Evolutionary conservation across 2,888 invertebrate species (phyloP), one percentile per base, ranked within the genome.

Genomic region (Conus canariensis): DNA sequence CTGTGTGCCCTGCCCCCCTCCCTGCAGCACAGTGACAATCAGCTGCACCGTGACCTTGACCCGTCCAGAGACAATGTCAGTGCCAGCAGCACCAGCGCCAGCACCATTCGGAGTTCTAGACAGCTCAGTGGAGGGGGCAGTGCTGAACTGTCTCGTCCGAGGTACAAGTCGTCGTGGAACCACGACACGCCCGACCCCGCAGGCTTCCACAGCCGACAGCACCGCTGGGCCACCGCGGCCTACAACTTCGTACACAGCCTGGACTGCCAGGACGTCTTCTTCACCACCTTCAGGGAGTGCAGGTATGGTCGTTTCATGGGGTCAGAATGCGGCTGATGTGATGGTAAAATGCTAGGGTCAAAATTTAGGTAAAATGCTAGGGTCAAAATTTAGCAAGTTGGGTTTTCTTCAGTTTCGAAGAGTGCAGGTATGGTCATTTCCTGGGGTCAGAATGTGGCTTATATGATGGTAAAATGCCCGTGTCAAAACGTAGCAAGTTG

Each of bases 221-320:
- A 93, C 16, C 93, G 93, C 59, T 96, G 96, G 96, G 95, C 95
- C 0, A 93, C 95, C 70, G 94, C 94, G 5, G 96, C 96, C 5
- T 95, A 91, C 90, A 92, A 92, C 25, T 95, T 93, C 90, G 91
- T 96, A 22, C 92, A 92, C 30, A 92, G 88, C 25, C 87, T 95
- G 88, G 93, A 95, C 92, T 96, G 96, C 89, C 91, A 91, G 3
- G 93, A 95, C 60, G 94, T 95, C 9, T 95, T 95, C 90, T 94
- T 96, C 91, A 96, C 95, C 8, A 95, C 95, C 5, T 93, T 93
- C 85, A 93, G 93, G 74, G 96, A 96, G 89, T 96, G 96, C 92
- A 90, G 25, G 30, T 64, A 64, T 10, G 64, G 64, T 16, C 10
- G 3, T 16, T 14, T 16, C 12, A 64, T 64, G 64, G 64, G 64